Conservation (phyloP, 2,797 vertebrate genomes). For the Syngnathus rostellatus region DNA sequence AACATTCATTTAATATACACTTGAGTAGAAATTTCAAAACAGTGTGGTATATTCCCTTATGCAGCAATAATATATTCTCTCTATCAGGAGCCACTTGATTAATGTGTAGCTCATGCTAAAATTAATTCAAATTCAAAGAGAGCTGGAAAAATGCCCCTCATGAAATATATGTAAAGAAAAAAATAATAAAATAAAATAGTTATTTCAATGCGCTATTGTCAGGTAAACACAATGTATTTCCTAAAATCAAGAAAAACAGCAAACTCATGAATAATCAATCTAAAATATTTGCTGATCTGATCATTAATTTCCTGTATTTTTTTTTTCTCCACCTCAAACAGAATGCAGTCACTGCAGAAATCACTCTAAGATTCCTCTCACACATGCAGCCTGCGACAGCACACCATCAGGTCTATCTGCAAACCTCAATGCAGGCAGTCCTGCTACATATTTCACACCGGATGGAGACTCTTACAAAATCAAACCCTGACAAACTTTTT, state of each 20-base stretch:
- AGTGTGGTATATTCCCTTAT: too few species aligned
- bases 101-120: too few species aligned
- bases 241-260: neutral
- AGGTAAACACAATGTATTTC: neutral
- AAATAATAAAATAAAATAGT: neutral
- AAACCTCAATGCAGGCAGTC: neutral
- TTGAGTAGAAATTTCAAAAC: too few species aligned
- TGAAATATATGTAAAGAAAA: neutral
- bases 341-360: neutral
- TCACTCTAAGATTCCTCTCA: neutral
- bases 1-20: too few species aligned
- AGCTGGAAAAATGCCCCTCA: too few species aligned
- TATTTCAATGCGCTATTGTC: neutral
- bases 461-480: neutral
- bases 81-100: too few species aligned
- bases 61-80: too few species aligned
- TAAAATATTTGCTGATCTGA: too few species aligned
- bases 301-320: neutral
- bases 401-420: neutral
- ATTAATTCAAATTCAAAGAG: too few species aligned
- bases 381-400: slow-evolving; percentile 1
- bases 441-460: neutral
- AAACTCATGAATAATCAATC: neutral
- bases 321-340: neutral
- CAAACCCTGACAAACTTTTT: neutral